These are phyloP conservation scores for Nasalis larvatus DNA, from an alignment of 2,113 vertebrate species.

Conservation along the genomic window DNA sequence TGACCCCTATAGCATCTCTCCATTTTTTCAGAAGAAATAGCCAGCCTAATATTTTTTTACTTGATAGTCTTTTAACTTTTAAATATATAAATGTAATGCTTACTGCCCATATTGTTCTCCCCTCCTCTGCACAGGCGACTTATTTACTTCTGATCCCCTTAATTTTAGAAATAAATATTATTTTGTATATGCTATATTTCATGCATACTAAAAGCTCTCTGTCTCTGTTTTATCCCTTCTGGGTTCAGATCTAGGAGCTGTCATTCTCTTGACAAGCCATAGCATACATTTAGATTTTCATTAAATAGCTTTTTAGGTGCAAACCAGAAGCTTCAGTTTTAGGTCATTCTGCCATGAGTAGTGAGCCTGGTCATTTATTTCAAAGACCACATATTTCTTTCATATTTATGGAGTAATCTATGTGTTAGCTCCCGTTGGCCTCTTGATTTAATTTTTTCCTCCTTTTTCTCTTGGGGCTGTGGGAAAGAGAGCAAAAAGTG, in stretches of 20 bases:
- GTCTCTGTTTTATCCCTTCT: background rate
- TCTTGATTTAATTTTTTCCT: background rate
- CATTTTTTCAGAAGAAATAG: background rate
- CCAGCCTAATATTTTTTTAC: background rate
- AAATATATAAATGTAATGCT: background rate
- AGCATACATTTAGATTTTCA: background rate
- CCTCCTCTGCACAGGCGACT: fast-evolving
- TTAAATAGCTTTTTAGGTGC: background rate
- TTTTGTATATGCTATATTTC: background rate
- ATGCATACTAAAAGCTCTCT: background rate
- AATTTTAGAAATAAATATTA: background rate
- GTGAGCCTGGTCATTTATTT: background rate
- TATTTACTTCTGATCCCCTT: background rate
- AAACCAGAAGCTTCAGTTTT: background rate
- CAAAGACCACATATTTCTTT: background rate
- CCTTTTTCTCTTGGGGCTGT: background rate
- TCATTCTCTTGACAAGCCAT: background rate
- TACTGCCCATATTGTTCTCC: background rate
- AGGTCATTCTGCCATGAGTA: background rate
- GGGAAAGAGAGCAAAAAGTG: background rate
- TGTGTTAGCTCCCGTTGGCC: background rate
- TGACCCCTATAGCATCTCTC: background rate
- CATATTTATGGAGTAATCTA: background rate
- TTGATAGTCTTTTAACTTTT: background rate
- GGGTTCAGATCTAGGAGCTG: background rate